Evolutionary conservation across 2,797 vertebrate genomes (phyloP).

Genomic region (Pogoniulus pusillus): DNA sequence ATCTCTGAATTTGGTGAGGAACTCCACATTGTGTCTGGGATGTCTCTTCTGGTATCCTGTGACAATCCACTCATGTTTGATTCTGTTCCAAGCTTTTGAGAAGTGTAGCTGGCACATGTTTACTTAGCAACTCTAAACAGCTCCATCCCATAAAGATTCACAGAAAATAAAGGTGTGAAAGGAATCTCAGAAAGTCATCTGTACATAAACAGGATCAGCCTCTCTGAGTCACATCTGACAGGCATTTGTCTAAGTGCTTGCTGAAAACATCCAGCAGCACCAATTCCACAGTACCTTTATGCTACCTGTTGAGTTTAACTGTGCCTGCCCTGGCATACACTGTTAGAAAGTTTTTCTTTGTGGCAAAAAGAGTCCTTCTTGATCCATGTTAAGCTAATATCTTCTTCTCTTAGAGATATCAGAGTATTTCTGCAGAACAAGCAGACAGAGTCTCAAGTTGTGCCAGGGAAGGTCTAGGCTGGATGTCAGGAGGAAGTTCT

Average conservation of each 20-base stretch:
- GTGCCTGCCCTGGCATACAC: accelerated
- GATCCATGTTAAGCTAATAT: neutral
- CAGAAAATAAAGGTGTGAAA: neutral
- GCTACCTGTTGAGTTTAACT: neutral
- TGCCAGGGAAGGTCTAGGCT: too few relatives aligned
- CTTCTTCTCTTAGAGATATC: neutral
- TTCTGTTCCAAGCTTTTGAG: neutral
- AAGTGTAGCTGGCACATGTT: neutral
- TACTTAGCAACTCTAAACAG: neutral
- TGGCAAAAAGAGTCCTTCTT: neutral
- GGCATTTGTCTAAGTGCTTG: neutral
- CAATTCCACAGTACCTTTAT: neutral
- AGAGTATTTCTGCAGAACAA: too few relatives aligned
- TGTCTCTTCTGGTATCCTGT: neutral
- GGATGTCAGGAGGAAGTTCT: too few relatives aligned
- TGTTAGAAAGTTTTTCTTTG: neutral
- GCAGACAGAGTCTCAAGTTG: too few relatives aligned
- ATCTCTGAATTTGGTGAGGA: neutral
- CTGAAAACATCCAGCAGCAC: neutral
- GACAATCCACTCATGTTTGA: neutral
- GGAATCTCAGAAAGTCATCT: neutral
- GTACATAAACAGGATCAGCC: neutral
- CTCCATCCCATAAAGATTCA: neutral
- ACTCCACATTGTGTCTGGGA: neutral
- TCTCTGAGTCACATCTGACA: neutral